Evolutionary conservation across 2,797 vertebrate species (phyloP), one percentile per base, ranked within the genome.

Genomic region (Bovichtus diacanthus): DNA sequence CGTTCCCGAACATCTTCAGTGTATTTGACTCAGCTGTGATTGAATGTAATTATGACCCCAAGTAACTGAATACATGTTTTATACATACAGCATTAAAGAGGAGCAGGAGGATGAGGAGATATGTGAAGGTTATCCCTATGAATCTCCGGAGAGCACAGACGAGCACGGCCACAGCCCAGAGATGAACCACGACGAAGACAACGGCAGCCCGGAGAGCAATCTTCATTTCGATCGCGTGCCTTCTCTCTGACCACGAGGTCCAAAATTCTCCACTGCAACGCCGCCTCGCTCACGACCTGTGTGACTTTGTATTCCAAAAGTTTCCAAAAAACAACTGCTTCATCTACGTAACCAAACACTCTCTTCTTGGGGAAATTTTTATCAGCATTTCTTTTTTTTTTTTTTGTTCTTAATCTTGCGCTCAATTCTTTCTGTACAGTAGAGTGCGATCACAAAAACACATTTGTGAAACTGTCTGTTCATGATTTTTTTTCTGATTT

Each of bases 81-180:
- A n/a, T n/a, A n/a, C n/a, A 94, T 93, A 27, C 88, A 97, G 97
- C 78, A 95, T 99, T 80, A 99, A 99, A 95, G 97, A 97, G 87
- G 97, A 99, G 91, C 97, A 96, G 11, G 94, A 98, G 85, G 97
- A 99, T 29, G 96, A 96, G 41, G 97, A 98, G 87, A 98, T 98
- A 86, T 95, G 96, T 58, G 97, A 98, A 91, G 96, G 95, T 65
- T 96, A 96, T 0, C 94, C 90, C 29, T 94, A 92, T 0, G 94
- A 96, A 44, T 97, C 97, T 77, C 95, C 97, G 56, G 97, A 96
- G 94, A 97, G 96, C 92, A 96, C 95, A 81, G 97, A 98, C 79
- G 97, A 97, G 91, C 96, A 97, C 86, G 97, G 96, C 93, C 96
- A 96, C 70, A 97, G 98, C 92, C 96, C 97, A 0, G 97, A 97